phyloP scores from a whole-genome alignment of 37 sponge, comb jelly and placozoan species.

The Eunapius fragilis region DNA sequence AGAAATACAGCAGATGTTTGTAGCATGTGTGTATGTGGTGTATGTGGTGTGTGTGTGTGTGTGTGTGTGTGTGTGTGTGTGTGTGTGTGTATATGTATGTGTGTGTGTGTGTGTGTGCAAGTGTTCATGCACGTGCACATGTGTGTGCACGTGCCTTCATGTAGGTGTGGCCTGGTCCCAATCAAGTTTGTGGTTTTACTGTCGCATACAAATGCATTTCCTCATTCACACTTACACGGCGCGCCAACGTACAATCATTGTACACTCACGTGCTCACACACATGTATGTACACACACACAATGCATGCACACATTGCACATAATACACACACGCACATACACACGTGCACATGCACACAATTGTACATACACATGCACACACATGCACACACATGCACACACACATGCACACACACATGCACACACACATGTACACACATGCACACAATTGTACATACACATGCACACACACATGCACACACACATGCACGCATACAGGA shows the following conservation, averaged over 20 bases:
- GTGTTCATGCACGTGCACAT: no score
- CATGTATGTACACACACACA: neutral
- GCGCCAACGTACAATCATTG: no score
- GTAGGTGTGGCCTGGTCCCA: no score
- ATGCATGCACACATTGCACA: neutral
- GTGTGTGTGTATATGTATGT: neutral
- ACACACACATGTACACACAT: neutral
- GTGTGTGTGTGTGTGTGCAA: slow-evolving; percentile 20
- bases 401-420: slow-evolving; percentile 4
- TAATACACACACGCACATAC: neutral
- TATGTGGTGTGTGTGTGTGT: neutral
- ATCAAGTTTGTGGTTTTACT: no score
- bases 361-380: neutral
- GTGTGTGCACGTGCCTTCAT: no score
- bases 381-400: slow-evolving; percentile 3
- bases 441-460: neutral
- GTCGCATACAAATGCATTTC: neutral
- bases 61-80: slow-evolving; percentile 2
- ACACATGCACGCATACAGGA: slow-evolving; percentile 1
- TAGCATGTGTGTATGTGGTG: neutral
- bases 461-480: neutral
- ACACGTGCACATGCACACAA: neutral
- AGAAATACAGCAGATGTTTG: no score
- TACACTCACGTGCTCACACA: neutral
- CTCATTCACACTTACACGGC: neutral